Evolutionary conservation across 2,797 vertebrate species (phyloP), one percentile per base, ranked within the genome.

Genomic region (Darevskia nairensis): DNA sequence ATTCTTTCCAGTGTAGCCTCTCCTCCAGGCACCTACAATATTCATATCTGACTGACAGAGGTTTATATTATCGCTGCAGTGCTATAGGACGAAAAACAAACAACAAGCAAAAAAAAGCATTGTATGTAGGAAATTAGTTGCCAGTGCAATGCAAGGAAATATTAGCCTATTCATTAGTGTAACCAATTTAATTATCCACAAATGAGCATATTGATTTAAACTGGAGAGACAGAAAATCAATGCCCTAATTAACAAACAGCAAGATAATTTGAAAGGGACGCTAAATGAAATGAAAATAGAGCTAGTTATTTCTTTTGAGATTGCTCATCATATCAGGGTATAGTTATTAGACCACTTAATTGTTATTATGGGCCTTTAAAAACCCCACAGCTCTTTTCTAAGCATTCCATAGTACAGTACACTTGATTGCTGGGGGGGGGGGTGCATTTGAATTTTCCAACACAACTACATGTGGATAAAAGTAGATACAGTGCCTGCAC

Each of bases 1-100:
- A 68, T 98, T 98, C 96, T 98, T 98, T 81, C 99, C 99, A 2
- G 98, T 99, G 89, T 98, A 99, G 80, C 98, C 98, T 96, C 97
- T 97, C 90, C 96, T 97, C 98, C 98, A 99, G 92, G 98, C 98
- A 74, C 96, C 98, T 81, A 97, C 97, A 23, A 99, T 98, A 94
- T 98, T 99, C 98, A 99, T 99, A 92, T 97, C 96, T 86, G 98
- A 97, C 83, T 96, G 97, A 96, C 98, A 97, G 88, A 97, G 97
- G 88, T 99, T 98, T 19, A 98, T 97, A 79, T 99, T 98, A 82
- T 98, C 97, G 27, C 97, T 97, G 97, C 98, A 98, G 94, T 97
- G 97, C 98, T 99, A 93, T 25, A 94, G 81, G 94, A 94, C 75
- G 87, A 94, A 94, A 75, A 86, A 93, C 94, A 89, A 6, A 93